Conservation (phyloP, 1,140 invertebrate species). For the Caligus rogercresseyi region DNA sequence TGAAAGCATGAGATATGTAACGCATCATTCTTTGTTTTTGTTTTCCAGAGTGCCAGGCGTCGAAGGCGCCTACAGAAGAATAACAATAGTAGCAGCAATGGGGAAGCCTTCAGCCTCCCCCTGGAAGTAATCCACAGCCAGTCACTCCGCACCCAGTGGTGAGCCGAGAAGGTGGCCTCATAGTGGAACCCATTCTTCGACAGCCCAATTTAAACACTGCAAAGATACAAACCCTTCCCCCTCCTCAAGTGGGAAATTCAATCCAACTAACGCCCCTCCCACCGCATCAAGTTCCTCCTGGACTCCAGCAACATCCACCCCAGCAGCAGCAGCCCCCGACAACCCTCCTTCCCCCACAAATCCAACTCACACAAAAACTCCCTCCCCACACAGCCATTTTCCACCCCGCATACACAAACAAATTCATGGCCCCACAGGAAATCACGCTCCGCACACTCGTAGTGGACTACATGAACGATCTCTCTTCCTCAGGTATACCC, state of each 20-base stretch:
- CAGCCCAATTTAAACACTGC: neutral
- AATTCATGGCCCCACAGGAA: neutral
- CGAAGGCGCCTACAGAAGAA: neutral
- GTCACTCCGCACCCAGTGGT: neutral
- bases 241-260: neutral
- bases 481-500: neutral
- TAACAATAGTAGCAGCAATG: neutral
- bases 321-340: neutral
- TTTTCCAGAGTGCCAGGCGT: neutral
- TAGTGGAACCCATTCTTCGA: neutral
- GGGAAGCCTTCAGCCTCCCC: too few relatives aligned
- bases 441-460: slow-evolving; percentile 1
- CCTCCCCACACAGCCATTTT: neutral
- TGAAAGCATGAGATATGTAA: too few relatives aligned
- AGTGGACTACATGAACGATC: neutral
- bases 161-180: neutral
- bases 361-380: neutral
- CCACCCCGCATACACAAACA: neutral
- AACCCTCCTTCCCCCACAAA: neutral
- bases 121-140: too few relatives aligned
- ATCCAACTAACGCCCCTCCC: neutral
- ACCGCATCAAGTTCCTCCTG: neutral
- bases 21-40: too few relatives aligned
- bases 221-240: neutral
- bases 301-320: neutral